Evolutionary conservation across 2,113 vertebrate genomes (phyloP), one percentile per base, ranked within the genome.

Genomic region (Monarcha castaneiventris): DNA sequence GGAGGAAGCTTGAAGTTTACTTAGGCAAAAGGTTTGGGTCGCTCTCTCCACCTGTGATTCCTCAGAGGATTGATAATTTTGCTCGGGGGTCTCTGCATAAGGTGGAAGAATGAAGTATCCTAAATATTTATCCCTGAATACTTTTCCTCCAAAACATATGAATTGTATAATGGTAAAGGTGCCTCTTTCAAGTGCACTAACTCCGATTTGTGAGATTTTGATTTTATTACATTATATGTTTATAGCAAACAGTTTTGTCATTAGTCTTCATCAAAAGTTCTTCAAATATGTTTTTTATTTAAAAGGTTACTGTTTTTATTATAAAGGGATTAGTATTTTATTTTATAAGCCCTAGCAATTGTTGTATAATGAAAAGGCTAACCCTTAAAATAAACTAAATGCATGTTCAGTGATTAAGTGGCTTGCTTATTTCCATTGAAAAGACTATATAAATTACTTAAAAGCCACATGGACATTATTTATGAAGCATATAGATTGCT

Each of bases 391-490:
- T 89, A 95, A 97, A 96, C 83, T 95, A 93, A 86, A 91, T 87
- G 51, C 69, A 74, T n/a, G 46, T 76, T 96, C 63, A 93, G 77
- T 91, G 97, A 97, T 93, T 91, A 83, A 91, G 71, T 94, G 73
- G 32, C 55, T 79, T 86, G 56, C 74, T 85, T 89, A 92, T 90
- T 97, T 90, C 81, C 52, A 74, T 58, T 56, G 89, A 96, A 71
- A 97, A 96, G 94, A 94, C 85, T 92, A 90, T 86, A 89, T 91
- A 86, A 83, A 92, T 96, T 92, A 96, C 94, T 97, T 94, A 97
- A 87, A 92, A 96, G 64, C 71, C 88, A 87, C 52, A 69, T 41
- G 64, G 87, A 91, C 33, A 15, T 86, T 82, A 77, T 87, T 93
- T 95, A 95, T 96, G 87, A 97, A 93, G 74, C 74, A 61, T 91